A percentile compares a stretch with the other conserved stretches of the same genome.
These are phyloP conservation scores for Pao palembangensis DNA, from an alignment of 2,113 vertebrate genomes.

Conservation along the genomic window DNA sequence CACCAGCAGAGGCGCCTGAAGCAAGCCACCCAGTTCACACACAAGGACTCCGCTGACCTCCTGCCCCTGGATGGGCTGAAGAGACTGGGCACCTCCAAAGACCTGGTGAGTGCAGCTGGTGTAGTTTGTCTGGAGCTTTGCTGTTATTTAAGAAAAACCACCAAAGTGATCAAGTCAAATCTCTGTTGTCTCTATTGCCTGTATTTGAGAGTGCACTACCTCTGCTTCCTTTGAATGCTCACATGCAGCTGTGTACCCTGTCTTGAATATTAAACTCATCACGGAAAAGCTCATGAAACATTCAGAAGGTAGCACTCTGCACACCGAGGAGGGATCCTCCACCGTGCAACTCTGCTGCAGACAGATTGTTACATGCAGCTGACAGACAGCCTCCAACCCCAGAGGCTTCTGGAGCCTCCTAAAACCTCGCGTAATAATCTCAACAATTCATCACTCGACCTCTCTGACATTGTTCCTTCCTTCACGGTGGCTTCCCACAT, in stretches of 20 bases:
- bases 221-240: too few relatives aligned
- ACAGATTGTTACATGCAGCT: not conserved
- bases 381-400: conserved; percentile 16
- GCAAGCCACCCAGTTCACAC: conserved; percentile 91
- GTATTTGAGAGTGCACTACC: too few relatives aligned
- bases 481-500: conserved; percentile 49
- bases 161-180: too few relatives aligned
- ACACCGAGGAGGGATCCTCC: not conserved
- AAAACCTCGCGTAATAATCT: conserved; percentile 31
- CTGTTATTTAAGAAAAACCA: not conserved
- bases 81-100: conserved; percentile 91
- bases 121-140: not conserved
- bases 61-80: conserved; percentile 93
- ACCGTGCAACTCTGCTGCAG: too few relatives aligned
- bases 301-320: conserved; percentile 9
- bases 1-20: conserved; percentile 90
- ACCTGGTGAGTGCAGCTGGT: conserved; percentile 82
- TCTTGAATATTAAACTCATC: conserved; percentile 3
- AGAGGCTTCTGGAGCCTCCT: conserved; percentile 16
- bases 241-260: not conserved
- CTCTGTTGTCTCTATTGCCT: not conserved
- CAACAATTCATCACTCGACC: conserved; percentile 30
- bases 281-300: conserved; percentile 27
- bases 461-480: conserved; percentile 45
- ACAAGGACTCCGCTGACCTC: conserved; percentile 97